A percentile compares a stretch with the other conserved stretches of the same genome.
Conservation (phyloP, 1,140 invertebrate genomes). For the Papilio polyxenes region DNA sequence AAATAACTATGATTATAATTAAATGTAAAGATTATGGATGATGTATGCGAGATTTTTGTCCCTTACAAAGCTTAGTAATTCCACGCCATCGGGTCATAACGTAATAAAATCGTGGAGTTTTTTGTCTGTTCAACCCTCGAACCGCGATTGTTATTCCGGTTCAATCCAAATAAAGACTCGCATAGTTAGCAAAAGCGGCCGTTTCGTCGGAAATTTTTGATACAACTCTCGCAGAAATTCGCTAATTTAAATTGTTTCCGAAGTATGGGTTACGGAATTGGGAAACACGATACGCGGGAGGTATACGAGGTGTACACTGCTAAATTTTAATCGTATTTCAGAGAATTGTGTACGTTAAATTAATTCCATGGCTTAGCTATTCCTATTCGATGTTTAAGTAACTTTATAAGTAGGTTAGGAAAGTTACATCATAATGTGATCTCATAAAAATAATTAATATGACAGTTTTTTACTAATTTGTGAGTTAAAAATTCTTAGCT, state of each 20-base stretch:
- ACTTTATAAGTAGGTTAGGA: background rate
- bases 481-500: background rate
- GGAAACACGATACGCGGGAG: background rate
- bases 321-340: background rate
- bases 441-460: too few species aligned
- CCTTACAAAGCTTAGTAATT: too few species aligned
- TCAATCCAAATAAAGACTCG: background rate
- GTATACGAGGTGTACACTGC: background rate
- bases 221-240: slow-evolving; percentile 13
- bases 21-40: background rate
- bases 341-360: background rate
- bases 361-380: background rate
- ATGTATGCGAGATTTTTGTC: too few species aligned
- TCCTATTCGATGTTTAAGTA: background rate
- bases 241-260: slow-evolving; percentile 32
- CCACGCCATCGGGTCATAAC: background rate
- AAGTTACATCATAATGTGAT: background rate
- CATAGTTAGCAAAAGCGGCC: background rate
- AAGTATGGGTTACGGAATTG: slow-evolving; percentile 9
- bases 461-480: too few species aligned
- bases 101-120: slow-evolving; percentile 11
- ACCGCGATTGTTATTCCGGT: slow-evolving; percentile 19
- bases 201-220: slow-evolving; percentile 23
- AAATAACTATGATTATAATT: background rate
- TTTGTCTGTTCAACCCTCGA: slow-evolving; percentile 5